A percentile compares a stretch with the other conserved stretches of the same genome.
Evolutionary conservation across 2,888 invertebrate genomes (phyloP).

Genomic region (Clepsis dumicolana): DNA sequence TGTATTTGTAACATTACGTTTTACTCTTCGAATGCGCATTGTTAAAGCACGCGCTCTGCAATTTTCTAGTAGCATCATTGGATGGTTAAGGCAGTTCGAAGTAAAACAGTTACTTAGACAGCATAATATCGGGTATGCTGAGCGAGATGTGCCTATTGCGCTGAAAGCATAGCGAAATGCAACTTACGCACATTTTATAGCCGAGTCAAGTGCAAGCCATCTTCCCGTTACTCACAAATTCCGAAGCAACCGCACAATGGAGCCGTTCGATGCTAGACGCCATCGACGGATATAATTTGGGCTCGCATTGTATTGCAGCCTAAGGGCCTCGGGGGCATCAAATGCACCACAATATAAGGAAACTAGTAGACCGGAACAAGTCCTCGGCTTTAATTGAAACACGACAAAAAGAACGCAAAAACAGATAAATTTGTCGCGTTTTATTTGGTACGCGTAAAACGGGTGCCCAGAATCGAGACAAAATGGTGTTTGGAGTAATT

Average conservation of each 20-base stretch:
- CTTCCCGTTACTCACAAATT: conserved; percentile 76
- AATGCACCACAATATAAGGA: conserved; percentile 58
- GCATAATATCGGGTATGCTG: conserved; percentile 30
- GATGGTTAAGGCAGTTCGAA: conserved; percentile 21
- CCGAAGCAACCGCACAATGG: conserved; percentile 70
- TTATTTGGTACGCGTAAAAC: conserved; percentile 55
- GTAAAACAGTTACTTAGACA: conserved; percentile 39
- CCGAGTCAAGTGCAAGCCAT: conserved; percentile 66
- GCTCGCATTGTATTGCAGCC: conserved; percentile 65
- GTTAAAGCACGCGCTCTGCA: conserved; percentile 29
- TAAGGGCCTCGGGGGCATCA: conserved; percentile 63
- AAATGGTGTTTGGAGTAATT: conserved; percentile 52
- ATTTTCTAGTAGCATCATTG: conserved; percentile 38
- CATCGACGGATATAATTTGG: conserved; percentile 73
- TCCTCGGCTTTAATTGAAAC: conserved; percentile 69
- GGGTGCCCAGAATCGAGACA: conserved; percentile 51
- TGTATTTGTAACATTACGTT: conserved; percentile 9
- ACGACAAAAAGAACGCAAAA: conserved; percentile 60
- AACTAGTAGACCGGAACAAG: conserved; percentile 64
- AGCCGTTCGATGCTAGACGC: conserved; percentile 61
- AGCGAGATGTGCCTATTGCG: conserved; percentile 38
- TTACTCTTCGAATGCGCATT: conserved; percentile 15
- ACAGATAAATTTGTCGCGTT: conserved; percentile 63
- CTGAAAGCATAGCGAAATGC: conserved; percentile 66
- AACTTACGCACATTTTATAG: conserved; percentile 66